Percentiles rank a stretch among this genome's conserved stretches.
These are phyloP conservation scores for Spatula versicolor DNA, from an alignment of 2,797 vertebrate genomes.

Conservation along the genomic window DNA sequence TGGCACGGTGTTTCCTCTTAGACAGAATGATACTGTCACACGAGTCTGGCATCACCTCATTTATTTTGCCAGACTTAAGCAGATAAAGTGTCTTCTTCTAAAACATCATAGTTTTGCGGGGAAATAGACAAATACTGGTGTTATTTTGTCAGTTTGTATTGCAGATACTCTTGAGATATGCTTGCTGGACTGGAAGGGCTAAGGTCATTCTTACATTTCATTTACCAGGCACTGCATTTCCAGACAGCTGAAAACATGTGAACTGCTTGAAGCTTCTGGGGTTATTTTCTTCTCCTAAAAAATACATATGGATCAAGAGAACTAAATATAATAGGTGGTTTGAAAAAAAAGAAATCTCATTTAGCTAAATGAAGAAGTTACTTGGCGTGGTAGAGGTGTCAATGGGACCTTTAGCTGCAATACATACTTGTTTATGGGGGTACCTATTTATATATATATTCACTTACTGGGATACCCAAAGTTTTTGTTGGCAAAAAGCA, in stretches of 20 bases:
- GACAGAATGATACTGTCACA: not conserved
- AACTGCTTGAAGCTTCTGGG: not conserved
- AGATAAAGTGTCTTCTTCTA: not conserved
- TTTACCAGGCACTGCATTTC: not conserved
- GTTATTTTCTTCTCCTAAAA: not conserved
- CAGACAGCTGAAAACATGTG: not conserved
- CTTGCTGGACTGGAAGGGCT: not conserved
- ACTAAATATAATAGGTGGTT: not conserved
- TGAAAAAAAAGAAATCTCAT: not conserved
- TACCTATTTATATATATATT: too few relatives aligned
- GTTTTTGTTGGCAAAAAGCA: not conserved
- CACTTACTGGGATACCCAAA: not conserved
- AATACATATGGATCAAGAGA: not conserved
- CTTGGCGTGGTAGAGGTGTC: not conserved
- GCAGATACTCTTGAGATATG: accelerated
- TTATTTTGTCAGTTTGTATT: not conserved
- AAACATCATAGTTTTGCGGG: not conserved
- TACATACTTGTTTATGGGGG: too few relatives aligned
- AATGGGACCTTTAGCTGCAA: not conserved
- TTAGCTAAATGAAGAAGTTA: not conserved
- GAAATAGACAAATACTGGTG: not conserved
- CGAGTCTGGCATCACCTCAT: not conserved
- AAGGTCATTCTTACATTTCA: not conserved
- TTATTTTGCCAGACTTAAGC: not conserved
- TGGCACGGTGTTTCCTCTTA: not conserved